phyloP scores from a whole-genome alignment of 2,113 vertebrate species.

The Psittacula cyanocephala region DNA sequence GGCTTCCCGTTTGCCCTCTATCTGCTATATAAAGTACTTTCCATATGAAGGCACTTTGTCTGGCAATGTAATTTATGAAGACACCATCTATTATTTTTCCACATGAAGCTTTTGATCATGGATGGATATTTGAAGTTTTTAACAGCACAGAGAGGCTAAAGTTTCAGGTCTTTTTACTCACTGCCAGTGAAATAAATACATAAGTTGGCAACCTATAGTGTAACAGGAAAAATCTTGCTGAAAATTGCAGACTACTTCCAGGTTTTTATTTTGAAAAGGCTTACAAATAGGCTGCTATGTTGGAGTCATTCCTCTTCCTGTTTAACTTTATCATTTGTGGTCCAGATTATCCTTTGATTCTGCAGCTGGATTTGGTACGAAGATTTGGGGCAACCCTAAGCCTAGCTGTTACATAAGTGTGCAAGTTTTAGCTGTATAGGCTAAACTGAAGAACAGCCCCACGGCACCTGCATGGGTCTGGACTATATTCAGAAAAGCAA shows the following conservation, averaged over 20 bases:
- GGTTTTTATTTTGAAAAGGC: constrained; percentile 2
- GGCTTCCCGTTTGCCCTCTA: not conserved
- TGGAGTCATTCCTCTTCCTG: not conserved
- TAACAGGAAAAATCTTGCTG: constrained; percentile 15
- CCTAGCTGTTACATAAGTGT: not conserved
- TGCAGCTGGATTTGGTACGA: not conserved
- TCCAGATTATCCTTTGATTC: not conserved
- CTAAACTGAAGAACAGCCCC: not conserved
- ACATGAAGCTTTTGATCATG: constrained; percentile 18
- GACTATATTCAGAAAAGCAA: not conserved
- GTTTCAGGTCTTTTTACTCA: constrained; percentile 33
- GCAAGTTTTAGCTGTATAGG: not conserved
- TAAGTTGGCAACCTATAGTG: not conserved
- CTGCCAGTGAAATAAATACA: constrained; percentile 31
- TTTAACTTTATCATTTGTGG: not conserved
- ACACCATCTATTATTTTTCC: constrained; percentile 21
- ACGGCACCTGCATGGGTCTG: not conserved
- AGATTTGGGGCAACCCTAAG: not conserved
- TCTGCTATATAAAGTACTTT: constrained; percentile 2
- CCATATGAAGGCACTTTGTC: not conserved
- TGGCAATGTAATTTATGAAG: constrained; percentile 9
- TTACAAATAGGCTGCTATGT: not conserved
- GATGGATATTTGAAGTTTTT: not conserved
- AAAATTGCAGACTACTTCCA: constrained; percentile 6
- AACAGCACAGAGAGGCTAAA: not conserved